phyloP scores from a whole-genome alignment of 1,140 invertebrate species.

The Gonatopus flavifemur region DNA sequence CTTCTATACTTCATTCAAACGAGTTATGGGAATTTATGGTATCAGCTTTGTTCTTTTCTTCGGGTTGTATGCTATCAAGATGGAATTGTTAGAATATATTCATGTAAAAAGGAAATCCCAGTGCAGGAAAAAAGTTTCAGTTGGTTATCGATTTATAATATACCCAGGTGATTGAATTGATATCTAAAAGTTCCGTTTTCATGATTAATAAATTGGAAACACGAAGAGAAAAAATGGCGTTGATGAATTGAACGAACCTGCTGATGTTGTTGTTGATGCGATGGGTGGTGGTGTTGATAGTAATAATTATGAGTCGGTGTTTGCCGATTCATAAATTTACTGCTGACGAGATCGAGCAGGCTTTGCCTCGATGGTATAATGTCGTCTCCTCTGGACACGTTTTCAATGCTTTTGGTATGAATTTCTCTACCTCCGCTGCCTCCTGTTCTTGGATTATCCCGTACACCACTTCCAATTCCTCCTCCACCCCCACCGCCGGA shows the following conservation, averaged over 20 bases:
- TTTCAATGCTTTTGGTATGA: slow-evolving; percentile 53
- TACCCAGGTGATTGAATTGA: no score
- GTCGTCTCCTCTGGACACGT: slow-evolving; percentile 37
- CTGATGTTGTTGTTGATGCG: slow-evolving; percentile 39
- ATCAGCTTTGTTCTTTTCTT: no score
- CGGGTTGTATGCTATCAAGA: no score
- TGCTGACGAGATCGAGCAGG: slow-evolving; percentile 53
- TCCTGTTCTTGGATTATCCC: slow-evolving; percentile 28
- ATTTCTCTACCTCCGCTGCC: slow-evolving; percentile 40
- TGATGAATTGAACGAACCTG: slow-evolving; percentile 45
- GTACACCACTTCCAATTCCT: slow-evolving; percentile 39
- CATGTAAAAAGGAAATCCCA: no score
- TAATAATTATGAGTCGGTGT: slow-evolving; percentile 54
- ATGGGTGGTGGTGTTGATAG: slow-evolving; percentile 34
- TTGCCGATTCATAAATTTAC: slow-evolving; percentile 51
- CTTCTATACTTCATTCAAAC: no score
- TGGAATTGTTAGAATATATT: no score
- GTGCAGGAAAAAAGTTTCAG: no score
- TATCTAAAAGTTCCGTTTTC: no score
- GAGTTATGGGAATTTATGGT: no score
- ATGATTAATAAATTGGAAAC: no score
- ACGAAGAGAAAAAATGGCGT: no score
- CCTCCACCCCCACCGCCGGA: slow-evolving; percentile 55
- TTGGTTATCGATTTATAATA: no score
- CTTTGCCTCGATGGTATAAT: slow-evolving; percentile 51